phyloP scores from a whole-genome alignment of 2,888 invertebrate species.

The Eupithecia centaureata region DNA sequence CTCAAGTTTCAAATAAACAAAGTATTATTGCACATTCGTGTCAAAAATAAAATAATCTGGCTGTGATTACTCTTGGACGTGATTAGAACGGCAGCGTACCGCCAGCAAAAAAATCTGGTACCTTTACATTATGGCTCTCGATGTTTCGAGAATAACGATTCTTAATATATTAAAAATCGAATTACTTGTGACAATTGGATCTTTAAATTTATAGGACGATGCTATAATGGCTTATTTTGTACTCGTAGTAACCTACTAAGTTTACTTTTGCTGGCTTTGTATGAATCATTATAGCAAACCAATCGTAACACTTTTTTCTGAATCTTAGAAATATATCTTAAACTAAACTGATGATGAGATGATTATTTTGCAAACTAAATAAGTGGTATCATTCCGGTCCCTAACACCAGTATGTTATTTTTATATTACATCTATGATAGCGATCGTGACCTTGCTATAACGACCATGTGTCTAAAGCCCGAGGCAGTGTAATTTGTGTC shows the following conservation, averaged over 20 bases:
- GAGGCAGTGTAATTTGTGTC: conserved; percentile 27
- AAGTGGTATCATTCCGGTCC: conserved; percentile 20
- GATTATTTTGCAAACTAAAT: conserved; percentile 22
- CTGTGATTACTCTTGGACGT: conserved; percentile 61
- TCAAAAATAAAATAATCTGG: conserved; percentile 59
- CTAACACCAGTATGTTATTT: conserved; percentile 28
- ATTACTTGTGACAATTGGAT: no score
- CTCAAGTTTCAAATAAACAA: conserved; percentile 61
- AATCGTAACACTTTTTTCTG: no score
- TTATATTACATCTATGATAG: conserved; percentile 32
- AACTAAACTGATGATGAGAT: not conserved
- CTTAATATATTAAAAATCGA: not conserved
- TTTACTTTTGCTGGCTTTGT: not conserved
- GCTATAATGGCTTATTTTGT: not conserved
- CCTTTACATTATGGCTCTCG: not conserved
- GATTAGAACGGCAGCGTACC: conserved; percentile 53
- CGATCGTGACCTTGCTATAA: conserved; percentile 27
- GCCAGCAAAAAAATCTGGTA: conserved; percentile 46
- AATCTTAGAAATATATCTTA: not conserved
- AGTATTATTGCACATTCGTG: conserved; percentile 61
- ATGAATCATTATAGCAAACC: not conserved
- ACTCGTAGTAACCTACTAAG: not conserved
- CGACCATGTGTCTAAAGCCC: conserved; percentile 21
- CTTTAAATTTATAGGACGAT: no score
- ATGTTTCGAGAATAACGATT: not conserved